phyloP scores from a whole-genome alignment of 2,888 invertebrate species.

The Mythimna ferrago region DNA sequence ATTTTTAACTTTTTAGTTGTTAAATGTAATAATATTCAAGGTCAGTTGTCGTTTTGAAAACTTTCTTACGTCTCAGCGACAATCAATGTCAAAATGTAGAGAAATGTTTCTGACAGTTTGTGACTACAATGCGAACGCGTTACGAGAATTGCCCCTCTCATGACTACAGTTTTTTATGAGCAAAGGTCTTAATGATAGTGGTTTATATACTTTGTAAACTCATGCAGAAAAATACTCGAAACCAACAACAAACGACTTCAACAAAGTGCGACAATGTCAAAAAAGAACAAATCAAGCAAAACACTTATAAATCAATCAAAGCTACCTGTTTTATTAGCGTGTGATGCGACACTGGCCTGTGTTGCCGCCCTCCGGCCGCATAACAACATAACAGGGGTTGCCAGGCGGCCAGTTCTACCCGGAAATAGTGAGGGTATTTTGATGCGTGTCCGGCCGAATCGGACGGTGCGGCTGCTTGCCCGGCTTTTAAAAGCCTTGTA shows the following conservation, averaged over 20 bases:
- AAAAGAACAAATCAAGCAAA: conserved; percentile 3
- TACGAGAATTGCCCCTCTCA: not conserved
- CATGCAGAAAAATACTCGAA: not conserved
- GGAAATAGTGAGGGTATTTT: not conserved
- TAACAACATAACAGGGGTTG: conserved; percentile 24
- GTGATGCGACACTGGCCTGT: conserved; percentile 6
- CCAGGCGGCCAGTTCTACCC: not conserved
- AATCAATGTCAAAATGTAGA: too few relatives aligned
- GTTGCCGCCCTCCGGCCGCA: conserved; percentile 24
- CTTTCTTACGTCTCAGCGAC: too few relatives aligned
- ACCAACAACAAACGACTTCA: not conserved
- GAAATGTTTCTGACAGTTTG: too few relatives aligned
- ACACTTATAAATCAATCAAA: conserved; percentile 39
- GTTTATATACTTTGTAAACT: not conserved
- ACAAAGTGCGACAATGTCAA: not conserved
- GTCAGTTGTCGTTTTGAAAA: too few relatives aligned
- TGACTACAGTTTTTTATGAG: not conserved
- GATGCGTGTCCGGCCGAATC: not conserved
- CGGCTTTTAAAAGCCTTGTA: not conserved
- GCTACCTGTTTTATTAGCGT: conserved; percentile 31
- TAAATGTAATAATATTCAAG: too few relatives aligned
- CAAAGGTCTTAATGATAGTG: not conserved
- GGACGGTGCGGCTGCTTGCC: not conserved
- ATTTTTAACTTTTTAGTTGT: too few relatives aligned
- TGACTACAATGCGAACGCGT: too few relatives aligned